Evolutionary conservation across 2,888 invertebrate genomes (phyloP), one percentile per base, ranked within the genome.

Genomic region (Chrysolina americana): DNA sequence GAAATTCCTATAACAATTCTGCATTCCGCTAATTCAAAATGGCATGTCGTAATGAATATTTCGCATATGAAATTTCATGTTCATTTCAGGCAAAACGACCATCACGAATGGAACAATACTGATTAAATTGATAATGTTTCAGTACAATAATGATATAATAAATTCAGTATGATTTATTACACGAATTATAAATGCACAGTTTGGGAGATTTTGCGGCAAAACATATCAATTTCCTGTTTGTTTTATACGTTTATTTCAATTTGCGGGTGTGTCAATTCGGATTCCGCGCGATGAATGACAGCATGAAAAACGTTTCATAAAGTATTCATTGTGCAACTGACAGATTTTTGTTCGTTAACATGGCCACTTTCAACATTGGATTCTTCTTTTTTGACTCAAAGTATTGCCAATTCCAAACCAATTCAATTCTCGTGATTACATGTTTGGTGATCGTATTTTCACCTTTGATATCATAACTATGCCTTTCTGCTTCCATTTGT

Each of bases 161-260:
- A 59, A 48, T 74, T 71, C 41, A 36, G 47, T 47, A 28, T 76
- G 71, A 76, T 76, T 76, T 74, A 76, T 74, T 36, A 23, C 66
- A 69, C 71, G 71, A 68, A 76, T 76, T 71, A 50, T 19, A 50
- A 50, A 68, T 69, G 62, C 50, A 53, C 62, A 62, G 74, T 74
- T 76, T 71, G 68, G 62, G 62, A 64, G 71, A 71, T 74, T 76
- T 73, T 65, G 36, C 36, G 41, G 47, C 64, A 21, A 50, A 36
- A 70, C 64, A 68, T 73, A 76, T 76, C 74, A 70, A 76, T 76
- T 75, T 75, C 53, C 71, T 69, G 65, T 44, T 13, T 15, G 44
- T 71, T 75, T 75, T 73, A 70, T 73, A 72, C 47, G 48, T 66
- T 59, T 53, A 44, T 23, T 71, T 65, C 47, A 65, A 71, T 71